Conservation (phyloP, 2,888 invertebrate species). For the Pseudoips prasinana region DNA sequence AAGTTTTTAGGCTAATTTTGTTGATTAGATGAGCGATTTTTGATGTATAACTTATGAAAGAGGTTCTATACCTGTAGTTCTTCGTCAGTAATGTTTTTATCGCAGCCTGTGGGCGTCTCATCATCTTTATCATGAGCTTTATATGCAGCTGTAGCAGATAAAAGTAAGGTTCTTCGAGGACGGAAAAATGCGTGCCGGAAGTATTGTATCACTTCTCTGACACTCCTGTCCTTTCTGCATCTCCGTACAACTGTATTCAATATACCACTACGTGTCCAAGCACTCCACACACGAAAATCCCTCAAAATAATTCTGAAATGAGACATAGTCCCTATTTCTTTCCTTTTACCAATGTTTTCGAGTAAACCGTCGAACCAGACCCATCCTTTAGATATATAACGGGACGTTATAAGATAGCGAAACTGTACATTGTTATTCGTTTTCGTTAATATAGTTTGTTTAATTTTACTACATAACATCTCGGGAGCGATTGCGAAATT, state of each 20-base stretch:
- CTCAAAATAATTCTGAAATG: constrained; percentile 53
- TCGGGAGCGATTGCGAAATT: constrained; percentile 56
- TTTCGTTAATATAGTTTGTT: constrained; percentile 45
- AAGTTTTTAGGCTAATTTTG: too few species aligned
- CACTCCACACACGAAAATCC: constrained; percentile 61
- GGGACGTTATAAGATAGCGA: constrained; percentile 36
- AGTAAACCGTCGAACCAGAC: constrained; percentile 37
- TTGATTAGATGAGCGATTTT: too few species aligned
- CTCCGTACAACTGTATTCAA: constrained; percentile 57
- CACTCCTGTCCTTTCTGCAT: constrained; percentile 57
- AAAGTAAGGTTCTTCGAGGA: constrained; percentile 55
- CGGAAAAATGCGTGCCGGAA: constrained; percentile 61
- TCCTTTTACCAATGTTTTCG: constrained; percentile 28
- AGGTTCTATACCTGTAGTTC: constrained; percentile 56
- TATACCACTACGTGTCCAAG: constrained; percentile 57
- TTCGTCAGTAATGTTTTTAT: constrained; percentile 57
- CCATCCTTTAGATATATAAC: constrained; percentile 43
- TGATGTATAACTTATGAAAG: too few species aligned
- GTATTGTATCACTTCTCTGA: constrained; percentile 62
- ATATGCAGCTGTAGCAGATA: constrained; percentile 67
- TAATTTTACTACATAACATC: constrained; percentile 60
- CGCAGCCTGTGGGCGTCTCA: constrained; percentile 36
- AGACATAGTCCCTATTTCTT: constrained; percentile 46
- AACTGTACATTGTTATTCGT: constrained; percentile 36
- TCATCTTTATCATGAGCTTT: constrained; percentile 43